Evolutionary conservation across 2,797 vertebrate genomes (phyloP).

Genomic region (Micrastur ruficollis): DNA sequence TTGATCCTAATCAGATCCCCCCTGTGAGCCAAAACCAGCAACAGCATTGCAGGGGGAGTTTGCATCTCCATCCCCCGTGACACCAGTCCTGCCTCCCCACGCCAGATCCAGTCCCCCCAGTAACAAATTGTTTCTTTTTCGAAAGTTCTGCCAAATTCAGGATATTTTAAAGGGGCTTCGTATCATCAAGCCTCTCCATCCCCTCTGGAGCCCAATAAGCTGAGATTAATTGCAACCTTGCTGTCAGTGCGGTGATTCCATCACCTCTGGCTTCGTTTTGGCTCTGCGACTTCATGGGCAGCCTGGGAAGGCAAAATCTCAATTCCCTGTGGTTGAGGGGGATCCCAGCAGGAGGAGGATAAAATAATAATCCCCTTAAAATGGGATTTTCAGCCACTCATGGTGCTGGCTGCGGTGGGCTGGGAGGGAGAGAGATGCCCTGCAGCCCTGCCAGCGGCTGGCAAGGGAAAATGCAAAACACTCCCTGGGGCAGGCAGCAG

Average conservation of each 20-base stretch:
- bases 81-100: accelerated
- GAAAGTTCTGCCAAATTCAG: accelerated
- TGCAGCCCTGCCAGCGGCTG: background rate
- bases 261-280: background rate
- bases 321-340: accelerated
- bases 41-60: background rate
- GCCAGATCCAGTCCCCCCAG: accelerated
- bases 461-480: background rate
- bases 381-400: accelerated
- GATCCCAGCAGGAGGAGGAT: background rate
- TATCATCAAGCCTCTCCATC: background rate
- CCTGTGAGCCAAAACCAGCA: background rate
- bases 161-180: background rate
- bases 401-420: no score
- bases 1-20: background rate
- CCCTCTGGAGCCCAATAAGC: background rate
- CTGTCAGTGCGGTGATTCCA: accelerated
- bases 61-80: accelerated
- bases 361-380: background rate
- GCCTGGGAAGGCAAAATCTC: background rate
- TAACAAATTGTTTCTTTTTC: background rate
- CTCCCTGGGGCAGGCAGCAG: background rate
- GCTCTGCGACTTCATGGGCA: background rate
- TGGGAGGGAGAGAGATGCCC: background rate
- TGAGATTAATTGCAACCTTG: accelerated